A percentile compares a stretch with the other conserved stretches of the same genome.
These are phyloP conservation scores for Kuschelorhynchus macadamiae DNA, from an alignment of 2,888 invertebrate genomes.

Conservation along the genomic window DNA sequence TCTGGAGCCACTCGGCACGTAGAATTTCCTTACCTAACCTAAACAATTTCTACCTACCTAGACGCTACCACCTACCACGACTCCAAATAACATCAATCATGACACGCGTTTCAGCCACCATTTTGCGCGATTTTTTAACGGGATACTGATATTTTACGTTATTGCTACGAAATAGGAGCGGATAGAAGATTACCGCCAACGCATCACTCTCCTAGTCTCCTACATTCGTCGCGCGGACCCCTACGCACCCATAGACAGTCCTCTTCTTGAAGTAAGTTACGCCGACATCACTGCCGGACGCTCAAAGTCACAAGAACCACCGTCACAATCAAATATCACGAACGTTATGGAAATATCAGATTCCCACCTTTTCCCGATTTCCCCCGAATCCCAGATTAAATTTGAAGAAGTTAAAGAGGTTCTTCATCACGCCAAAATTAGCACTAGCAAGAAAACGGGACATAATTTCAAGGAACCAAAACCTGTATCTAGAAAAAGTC, in stretches of 20 bases:
- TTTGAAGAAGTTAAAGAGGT: background rate
- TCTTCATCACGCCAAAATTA: background rate
- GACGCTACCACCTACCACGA: slow-evolving; percentile 46
- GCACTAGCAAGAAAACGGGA: background rate
- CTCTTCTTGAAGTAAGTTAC: slow-evolving; percentile 72
- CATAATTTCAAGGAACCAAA: slow-evolving; percentile 23
- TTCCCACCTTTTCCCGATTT: slow-evolving; percentile 53
- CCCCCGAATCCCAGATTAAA: slow-evolving; percentile 47
- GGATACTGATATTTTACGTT: slow-evolving; percentile 63
- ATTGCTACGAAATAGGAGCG: slow-evolving; percentile 62
- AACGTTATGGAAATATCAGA: slow-evolving; percentile 14
- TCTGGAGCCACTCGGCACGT: slow-evolving; percentile 82
- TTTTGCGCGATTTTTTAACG: slow-evolving; percentile 57
- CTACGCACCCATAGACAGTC: slow-evolving; percentile 72
- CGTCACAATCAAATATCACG: slow-evolving; percentile 5
- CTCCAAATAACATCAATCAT: slow-evolving; percentile 51
- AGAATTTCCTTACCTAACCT: slow-evolving; percentile 42
- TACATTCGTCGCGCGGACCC: slow-evolving; percentile 84
- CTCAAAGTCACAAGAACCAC: slow-evolving; percentile 62
- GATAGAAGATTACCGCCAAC: slow-evolving; percentile 78
- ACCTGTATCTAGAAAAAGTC: slow-evolving; percentile 41
- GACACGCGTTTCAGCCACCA: slow-evolving; percentile 67
- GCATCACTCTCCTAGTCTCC: slow-evolving; percentile 80
- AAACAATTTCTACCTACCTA: slow-evolving; percentile 42
- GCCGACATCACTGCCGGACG: slow-evolving; percentile 81